These are phyloP conservation scores for Ormyrus labotus DNA, from an alignment of 2,888 invertebrate species.

Conservation along the genomic window DNA sequence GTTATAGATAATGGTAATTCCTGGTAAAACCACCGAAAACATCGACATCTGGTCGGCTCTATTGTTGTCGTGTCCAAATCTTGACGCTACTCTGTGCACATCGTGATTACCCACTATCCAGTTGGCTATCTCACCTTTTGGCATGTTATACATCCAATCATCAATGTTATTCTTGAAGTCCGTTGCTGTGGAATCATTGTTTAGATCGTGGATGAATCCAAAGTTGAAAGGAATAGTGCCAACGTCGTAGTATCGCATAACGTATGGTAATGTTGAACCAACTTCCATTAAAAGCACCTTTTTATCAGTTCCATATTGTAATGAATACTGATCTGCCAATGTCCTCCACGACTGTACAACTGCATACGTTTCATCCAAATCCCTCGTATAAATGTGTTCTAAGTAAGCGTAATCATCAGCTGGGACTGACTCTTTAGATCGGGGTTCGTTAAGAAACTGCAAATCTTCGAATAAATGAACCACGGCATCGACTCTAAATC, in stretches of 20 bases:
- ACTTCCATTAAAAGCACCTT: constrained; percentile 81
- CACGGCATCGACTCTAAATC: constrained; percentile 79
- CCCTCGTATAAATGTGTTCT: constrained; percentile 72
- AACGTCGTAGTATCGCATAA: constrained; percentile 59
- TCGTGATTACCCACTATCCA: constrained; percentile 76
- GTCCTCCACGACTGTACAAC: constrained; percentile 78
- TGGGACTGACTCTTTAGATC: constrained; percentile 59
- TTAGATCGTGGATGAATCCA: no score
- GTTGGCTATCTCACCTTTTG: no score
- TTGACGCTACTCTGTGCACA: constrained; percentile 74
- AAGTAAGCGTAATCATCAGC: constrained; percentile 68
- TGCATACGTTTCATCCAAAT: constrained; percentile 69
- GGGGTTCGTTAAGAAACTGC: constrained; percentile 67
- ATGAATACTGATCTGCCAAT: constrained; percentile 79
- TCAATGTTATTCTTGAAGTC: no score
- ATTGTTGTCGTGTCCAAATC: constrained; percentile 74
- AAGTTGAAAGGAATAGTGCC: no score
- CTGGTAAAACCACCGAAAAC: no score
- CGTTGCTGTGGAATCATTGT: no score
- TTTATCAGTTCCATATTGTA: constrained; percentile 57
- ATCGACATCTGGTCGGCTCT: constrained; percentile 74
- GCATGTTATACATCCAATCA: no score
- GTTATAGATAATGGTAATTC: no score
- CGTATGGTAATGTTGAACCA: constrained; percentile 65
- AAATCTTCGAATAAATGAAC: constrained; percentile 68